Conservation (phyloP, 1,140 invertebrate species). For the Brachionus plicatilis region DNA sequence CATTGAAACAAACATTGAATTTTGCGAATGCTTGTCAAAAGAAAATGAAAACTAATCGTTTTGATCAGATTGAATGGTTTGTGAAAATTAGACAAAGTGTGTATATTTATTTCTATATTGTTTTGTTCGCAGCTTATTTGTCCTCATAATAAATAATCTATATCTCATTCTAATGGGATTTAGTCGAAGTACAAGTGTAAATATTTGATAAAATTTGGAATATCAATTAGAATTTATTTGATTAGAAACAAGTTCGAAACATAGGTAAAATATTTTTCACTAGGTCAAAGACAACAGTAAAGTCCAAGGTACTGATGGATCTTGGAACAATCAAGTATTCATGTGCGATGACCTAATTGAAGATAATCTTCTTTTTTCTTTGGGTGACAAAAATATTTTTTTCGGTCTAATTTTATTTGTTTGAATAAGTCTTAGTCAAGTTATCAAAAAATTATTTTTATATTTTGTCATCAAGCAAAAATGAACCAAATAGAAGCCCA, state of each 20-base stretch:
- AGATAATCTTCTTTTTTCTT: not conserved
- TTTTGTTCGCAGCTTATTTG: not conserved
- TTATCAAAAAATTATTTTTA: too few relatives aligned
- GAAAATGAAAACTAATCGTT: conserved; percentile 8
- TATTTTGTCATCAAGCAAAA: not conserved
- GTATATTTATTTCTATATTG: not conserved
- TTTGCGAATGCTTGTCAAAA: not conserved
- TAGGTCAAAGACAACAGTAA: not conserved
- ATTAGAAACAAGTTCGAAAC: not conserved
- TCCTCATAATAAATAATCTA: not conserved
- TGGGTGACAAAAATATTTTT: not conserved
- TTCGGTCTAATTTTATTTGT: not conserved
- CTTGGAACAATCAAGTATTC: not conserved
- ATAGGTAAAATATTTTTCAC: not conserved
- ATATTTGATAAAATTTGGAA: conserved; percentile 20
- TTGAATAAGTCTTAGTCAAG: not conserved
- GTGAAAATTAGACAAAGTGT: not conserved
- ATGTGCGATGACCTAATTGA: not conserved
- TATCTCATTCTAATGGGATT: not conserved
- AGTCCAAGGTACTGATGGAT: not conserved
- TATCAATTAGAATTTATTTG: not conserved
- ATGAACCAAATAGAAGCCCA: not conserved
- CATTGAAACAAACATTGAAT: not conserved
- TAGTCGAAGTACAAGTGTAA: conserved; percentile 17
- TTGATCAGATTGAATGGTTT: not conserved